These are phyloP conservation scores for Leptocoma aspasia DNA, from an alignment of 2,113 vertebrate species.

Conservation along the genomic window DNA sequence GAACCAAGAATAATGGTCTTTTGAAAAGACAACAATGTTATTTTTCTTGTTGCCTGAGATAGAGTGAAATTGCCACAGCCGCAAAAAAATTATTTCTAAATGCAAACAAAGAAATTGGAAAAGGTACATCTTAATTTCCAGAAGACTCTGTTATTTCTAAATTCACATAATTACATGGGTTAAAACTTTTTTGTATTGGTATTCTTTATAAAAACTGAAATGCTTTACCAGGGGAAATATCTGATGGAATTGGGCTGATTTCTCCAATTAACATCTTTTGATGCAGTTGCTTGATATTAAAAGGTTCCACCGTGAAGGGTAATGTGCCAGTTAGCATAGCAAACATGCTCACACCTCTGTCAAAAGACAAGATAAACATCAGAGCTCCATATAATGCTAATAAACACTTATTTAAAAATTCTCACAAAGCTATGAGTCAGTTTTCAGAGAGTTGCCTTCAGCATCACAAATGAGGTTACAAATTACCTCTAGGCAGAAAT, in stretches of 20 bases:
- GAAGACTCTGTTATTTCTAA: background rate
- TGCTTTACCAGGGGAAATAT: constrained; percentile 79
- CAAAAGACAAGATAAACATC: constrained; percentile 1
- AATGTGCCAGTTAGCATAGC: constrained; percentile 82
- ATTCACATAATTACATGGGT: background rate
- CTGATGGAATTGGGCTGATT: constrained; percentile 76
- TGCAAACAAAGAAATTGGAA: background rate
- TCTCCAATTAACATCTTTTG: constrained; percentile 83
- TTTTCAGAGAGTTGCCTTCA: background rate
- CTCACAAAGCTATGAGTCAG: background rate
- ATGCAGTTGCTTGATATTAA: constrained; percentile 84
- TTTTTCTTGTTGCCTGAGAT: background rate
- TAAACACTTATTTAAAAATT: background rate
- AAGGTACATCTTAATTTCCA: background rate
- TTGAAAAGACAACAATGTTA: background rate
- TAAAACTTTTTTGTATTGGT: background rate
- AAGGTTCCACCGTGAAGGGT: constrained; percentile 80
- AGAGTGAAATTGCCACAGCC: background rate
- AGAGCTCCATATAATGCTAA: background rate
- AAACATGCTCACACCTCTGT: constrained; percentile 82
- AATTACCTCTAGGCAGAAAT: background rate
- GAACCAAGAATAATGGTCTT: background rate
- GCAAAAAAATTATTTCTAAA: background rate
- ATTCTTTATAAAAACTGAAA: background rate
- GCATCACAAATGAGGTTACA: background rate